Percentiles rank a stretch among this genome's conserved stretches.
These are phyloP conservation scores for Hypselothyrea guttata DNA, from an alignment of 2,888 invertebrate species.

Conservation along the genomic window DNA sequence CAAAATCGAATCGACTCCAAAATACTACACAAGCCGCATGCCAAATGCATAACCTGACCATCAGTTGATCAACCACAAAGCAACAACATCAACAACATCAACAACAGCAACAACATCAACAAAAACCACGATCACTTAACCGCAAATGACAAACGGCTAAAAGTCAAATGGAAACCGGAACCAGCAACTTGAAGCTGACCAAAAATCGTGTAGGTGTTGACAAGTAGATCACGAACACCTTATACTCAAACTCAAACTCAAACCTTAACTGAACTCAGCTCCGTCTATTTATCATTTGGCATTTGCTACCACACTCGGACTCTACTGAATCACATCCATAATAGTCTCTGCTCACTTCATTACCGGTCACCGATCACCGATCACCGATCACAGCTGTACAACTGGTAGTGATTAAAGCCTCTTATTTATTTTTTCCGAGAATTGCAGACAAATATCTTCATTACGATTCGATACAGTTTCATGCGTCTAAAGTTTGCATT, in stretches of 20 bases:
- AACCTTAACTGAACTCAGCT: constrained; percentile 8
- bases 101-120: constrained; percentile 15
- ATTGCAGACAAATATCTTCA: no score
- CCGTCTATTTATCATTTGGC: constrained; percentile 4
- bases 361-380: constrained; percentile 5
- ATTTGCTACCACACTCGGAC: no score
- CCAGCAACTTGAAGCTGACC: constrained; percentile 28
- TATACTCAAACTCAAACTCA: no score
- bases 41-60: constrained; percentile 62
- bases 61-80: constrained; percentile 6
- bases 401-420: not conserved
- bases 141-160: constrained; percentile 41
- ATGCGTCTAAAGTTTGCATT: no score
- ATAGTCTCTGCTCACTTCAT: not conserved
- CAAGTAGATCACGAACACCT: constrained; percentile 70
- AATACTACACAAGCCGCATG: constrained; percentile 43
- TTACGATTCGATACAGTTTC: no score
- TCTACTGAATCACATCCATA: not conserved
- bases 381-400: constrained; percentile 1
- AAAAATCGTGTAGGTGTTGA: constrained; percentile 71
- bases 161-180: constrained; percentile 61
- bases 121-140: constrained; percentile 47
- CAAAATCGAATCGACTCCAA: not conserved
- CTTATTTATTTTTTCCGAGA: no score
- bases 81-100: constrained; percentile 16